phyloP scores from a whole-genome alignment of 2,113 vertebrate genomes.

The Natator depressus region DNA sequence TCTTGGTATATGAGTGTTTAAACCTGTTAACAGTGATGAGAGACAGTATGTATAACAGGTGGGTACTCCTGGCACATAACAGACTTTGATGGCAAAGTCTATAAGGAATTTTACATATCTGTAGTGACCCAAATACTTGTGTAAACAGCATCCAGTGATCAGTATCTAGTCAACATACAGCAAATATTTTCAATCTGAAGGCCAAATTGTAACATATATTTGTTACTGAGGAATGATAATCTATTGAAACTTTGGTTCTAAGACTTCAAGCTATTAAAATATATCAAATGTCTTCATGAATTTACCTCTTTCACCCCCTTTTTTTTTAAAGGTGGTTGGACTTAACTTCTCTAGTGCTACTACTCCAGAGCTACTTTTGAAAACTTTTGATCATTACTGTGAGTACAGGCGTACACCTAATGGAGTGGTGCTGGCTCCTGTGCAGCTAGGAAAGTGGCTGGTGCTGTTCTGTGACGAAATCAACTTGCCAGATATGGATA shows the following conservation, averaged over 20 bases:
- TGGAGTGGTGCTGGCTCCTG: slow-evolving; percentile 95
- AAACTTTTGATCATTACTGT: slow-evolving; percentile 99
- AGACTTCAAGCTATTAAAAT: neutral
- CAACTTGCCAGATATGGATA: slow-evolving; percentile 99
- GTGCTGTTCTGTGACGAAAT: slow-evolving; percentile 99
- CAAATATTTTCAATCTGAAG: neutral
- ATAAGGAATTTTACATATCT: neutral
- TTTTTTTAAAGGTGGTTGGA: slow-evolving; percentile 89
- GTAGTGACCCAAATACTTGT: neutral
- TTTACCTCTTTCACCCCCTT: neutral
- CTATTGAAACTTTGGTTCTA: neutral
- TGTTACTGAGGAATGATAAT: neutral
- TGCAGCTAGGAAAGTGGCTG: slow-evolving; percentile 98
- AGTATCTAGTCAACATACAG: neutral
- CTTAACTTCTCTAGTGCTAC: slow-evolving; percentile 99
- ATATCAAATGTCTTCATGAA: neutral
- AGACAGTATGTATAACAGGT: neutral
- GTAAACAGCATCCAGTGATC: neutral
- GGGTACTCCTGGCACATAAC: neutral
- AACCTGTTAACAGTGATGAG: neutral
- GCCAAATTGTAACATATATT: neutral
- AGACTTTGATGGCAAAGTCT: neutral
- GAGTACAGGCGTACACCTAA: slow-evolving; percentile 96
- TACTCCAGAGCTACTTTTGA: slow-evolving; percentile 95
- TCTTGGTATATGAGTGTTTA: neutral